Evolutionary conservation across 2,113 vertebrate genomes (phyloP).

Genomic region (Oreochromis niloticus): DNA sequence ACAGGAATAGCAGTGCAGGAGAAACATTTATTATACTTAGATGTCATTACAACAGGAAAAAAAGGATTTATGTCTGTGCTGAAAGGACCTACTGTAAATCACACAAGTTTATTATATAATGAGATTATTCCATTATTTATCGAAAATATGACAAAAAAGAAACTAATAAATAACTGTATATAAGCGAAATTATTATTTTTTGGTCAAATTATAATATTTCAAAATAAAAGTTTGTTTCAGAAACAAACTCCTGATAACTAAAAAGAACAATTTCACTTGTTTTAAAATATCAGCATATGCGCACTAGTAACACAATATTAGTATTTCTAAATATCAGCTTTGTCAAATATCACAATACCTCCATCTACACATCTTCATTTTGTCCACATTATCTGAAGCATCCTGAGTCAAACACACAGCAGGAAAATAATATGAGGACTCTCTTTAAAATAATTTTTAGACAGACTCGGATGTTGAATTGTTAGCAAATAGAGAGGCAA

Average conservation of each 20-base stretch:
- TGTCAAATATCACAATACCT: no score
- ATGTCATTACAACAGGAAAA: not conserved
- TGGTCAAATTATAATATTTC: not conserved
- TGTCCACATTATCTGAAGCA: no score
- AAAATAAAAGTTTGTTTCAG: not conserved
- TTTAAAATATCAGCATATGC: no score
- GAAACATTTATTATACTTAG: not conserved
- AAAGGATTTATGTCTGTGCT: not conserved
- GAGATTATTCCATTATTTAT: not conserved
- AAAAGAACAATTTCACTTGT: no score
- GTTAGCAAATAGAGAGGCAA: not conserved
- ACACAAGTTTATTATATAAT: not conserved
- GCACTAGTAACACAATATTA: no score
- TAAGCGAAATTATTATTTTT: not conserved
- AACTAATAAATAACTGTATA: not conserved
- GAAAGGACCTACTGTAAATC: not conserved
- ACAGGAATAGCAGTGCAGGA: accelerated
- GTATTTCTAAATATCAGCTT: no score
- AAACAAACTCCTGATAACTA: not conserved
- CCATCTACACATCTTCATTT: no score
- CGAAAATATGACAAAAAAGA: not conserved
- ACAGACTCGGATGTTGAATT: not conserved
- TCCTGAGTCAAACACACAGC: no score
- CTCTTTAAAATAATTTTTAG: not conserved
- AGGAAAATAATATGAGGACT: not conserved